A percentile compares a stretch with the other conserved stretches of the same genome.
Evolutionary conservation across 1,140 invertebrate genomes (phyloP).

Genomic region (Oppia nitens): DNA sequence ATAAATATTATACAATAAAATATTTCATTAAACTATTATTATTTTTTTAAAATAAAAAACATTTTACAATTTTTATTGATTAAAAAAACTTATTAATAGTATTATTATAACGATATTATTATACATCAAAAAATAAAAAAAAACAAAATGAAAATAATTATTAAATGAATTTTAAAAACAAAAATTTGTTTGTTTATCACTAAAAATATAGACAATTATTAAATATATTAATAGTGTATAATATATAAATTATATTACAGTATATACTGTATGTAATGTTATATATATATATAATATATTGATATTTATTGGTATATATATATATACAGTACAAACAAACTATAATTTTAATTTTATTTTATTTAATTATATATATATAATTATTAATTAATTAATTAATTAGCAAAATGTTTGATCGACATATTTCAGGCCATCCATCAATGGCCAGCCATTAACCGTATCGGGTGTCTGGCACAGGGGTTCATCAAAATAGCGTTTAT

Average conservation of each 20-base stretch:
- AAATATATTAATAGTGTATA: background rate
- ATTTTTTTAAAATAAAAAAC: background rate
- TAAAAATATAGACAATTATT: background rate
- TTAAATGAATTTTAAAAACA: background rate
- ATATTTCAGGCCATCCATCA: constrained; percentile 1
- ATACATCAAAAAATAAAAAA: background rate
- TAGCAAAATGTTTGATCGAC: constrained; percentile 9
- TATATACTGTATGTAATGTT: background rate
- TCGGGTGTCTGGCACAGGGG: background rate
- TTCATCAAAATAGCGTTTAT: background rate
- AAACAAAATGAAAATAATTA: background rate
- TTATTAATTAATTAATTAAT: too few relatives aligned
- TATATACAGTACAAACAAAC: background rate
- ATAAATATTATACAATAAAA: background rate
- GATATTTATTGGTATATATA: background rate
- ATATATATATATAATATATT: background rate
- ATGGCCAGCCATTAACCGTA: background rate
- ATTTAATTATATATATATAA: too few relatives aligned
- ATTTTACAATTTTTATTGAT: background rate
- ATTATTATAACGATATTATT: background rate
- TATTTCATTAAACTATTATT: background rate
- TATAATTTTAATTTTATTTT: background rate
- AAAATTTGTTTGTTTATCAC: background rate
- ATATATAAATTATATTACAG: background rate
- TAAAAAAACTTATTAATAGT: background rate